Evolutionary conservation across 1,140 invertebrate genomes (phyloP).

Genomic region (Drosophila pruinosa): DNA sequence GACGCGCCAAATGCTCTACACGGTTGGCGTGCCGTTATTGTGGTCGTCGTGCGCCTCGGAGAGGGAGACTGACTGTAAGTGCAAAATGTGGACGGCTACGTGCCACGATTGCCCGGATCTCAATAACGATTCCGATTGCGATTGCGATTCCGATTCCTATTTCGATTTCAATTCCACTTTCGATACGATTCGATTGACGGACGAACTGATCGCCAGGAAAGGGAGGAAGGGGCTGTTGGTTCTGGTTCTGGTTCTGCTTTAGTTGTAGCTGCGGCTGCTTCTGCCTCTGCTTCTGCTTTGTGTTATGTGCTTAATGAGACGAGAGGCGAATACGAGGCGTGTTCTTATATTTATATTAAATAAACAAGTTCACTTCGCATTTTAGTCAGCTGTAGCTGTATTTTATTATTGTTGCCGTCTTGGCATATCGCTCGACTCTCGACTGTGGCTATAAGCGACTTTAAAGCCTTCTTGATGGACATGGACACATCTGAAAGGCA

Average conservation of each 20-base stretch:
- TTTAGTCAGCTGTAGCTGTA: constrained; percentile 60
- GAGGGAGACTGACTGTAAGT: neutral
- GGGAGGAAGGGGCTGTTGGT: neutral
- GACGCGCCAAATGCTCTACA: constrained; percentile 23
- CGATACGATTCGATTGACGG: too few relatives aligned
- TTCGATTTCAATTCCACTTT: too few relatives aligned
- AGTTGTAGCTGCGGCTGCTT: neutral
- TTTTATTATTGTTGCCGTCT: constrained; percentile 23
- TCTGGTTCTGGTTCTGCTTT: neutral
- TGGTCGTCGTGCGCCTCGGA: neutral
- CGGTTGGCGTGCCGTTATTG: constrained; percentile 31
- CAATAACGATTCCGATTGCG: neutral
- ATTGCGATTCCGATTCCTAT: neutral
- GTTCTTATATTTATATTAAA: constrained; percentile 62
- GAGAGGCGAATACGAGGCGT: constrained; percentile 13
- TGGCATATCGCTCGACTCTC: constrained; percentile 9
- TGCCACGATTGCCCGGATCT: constrained; percentile 2
- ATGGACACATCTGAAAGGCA: constrained; percentile 50
- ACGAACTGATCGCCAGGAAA: neutral
- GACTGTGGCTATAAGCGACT: constrained; percentile 23
- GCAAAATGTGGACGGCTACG: neutral
- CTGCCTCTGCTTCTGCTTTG: constrained; percentile 52
- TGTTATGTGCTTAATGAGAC: constrained; percentile 48
- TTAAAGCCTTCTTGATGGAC: constrained; percentile 56
- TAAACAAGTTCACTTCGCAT: constrained; percentile 49